Evolutionary conservation across 2,888 invertebrate species (phyloP).

Genomic region (Metalampra italica): DNA sequence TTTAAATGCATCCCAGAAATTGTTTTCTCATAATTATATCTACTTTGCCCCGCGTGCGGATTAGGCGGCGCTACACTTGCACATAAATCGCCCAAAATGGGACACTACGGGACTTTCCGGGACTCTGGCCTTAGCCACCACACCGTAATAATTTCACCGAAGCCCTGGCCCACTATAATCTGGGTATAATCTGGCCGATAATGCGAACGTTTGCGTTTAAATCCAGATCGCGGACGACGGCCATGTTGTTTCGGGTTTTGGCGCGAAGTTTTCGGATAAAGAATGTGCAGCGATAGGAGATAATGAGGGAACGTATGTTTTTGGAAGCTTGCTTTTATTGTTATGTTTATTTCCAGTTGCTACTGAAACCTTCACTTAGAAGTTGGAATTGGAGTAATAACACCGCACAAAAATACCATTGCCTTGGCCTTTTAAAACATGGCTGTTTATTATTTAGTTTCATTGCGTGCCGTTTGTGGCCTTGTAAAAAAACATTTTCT

Average conservation of each 20-base stretch:
- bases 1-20: constrained; percentile 74
- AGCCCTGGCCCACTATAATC: constrained; percentile 71
- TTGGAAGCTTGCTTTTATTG: too few relatives aligned
- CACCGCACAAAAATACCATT: too few relatives aligned
- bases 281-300: constrained; percentile 33
- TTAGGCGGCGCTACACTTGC: constrained; percentile 70
- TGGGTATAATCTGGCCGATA: constrained; percentile 76
- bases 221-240: constrained; percentile 52
- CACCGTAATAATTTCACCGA: constrained; percentile 68
- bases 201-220: constrained; percentile 69
- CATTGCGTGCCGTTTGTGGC: too few relatives aligned
- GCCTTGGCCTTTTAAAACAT: too few relatives aligned
- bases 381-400: too few relatives aligned
- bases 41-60: constrained; percentile 51
- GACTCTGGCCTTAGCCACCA: constrained; percentile 52
- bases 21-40: constrained; percentile 77
- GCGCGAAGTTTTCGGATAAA: constrained; percentile 58
- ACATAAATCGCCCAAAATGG: constrained; percentile 74
- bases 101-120: constrained; percentile 41
- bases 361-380: not conserved
- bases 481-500: too few relatives aligned
- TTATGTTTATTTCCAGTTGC: not conserved
- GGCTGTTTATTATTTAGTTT: too few relatives aligned
- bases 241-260: constrained; percentile 59
- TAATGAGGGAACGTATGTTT: constrained; percentile 23